phyloP scores from a whole-genome alignment of 2,113 vertebrate genomes.

The Zosterops borbonicus region DNA sequence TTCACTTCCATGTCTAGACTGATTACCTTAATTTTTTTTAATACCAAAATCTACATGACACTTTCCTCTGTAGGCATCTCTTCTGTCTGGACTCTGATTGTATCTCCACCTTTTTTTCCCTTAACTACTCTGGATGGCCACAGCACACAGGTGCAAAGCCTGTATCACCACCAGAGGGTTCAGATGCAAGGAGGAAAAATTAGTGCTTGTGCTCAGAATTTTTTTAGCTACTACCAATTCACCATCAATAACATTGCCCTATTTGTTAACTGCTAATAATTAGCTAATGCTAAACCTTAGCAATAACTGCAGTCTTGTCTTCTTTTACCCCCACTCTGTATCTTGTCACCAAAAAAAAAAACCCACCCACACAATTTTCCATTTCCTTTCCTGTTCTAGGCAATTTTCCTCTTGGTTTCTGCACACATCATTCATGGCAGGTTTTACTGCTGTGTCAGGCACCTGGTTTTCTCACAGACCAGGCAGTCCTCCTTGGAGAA shows the following conservation, averaged over 20 bases:
- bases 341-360: neutral
- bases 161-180: neutral
- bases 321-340: neutral
- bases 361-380: neutral
- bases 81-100: neutral
- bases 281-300: neutral
- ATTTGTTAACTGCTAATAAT: neutral
- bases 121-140: neutral
- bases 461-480: neutral
- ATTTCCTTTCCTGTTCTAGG: neutral
- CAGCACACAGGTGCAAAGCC: neutral
- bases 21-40: constrained; percentile 32
- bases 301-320: neutral
- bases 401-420: neutral
- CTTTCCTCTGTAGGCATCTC: constrained; percentile 10
- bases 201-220: neutral
- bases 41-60: constrained; percentile 19
- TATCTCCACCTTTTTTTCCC: neutral
- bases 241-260: neutral
- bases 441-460: neutral
- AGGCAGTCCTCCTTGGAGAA: neutral
- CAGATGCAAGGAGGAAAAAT: neutral
- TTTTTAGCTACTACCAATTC: neutral
- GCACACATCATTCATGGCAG: neutral
- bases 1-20: constrained; percentile 22